Conservation (phyloP, 64 coral and sea anemone species). For the Montipora sp. region DNA sequence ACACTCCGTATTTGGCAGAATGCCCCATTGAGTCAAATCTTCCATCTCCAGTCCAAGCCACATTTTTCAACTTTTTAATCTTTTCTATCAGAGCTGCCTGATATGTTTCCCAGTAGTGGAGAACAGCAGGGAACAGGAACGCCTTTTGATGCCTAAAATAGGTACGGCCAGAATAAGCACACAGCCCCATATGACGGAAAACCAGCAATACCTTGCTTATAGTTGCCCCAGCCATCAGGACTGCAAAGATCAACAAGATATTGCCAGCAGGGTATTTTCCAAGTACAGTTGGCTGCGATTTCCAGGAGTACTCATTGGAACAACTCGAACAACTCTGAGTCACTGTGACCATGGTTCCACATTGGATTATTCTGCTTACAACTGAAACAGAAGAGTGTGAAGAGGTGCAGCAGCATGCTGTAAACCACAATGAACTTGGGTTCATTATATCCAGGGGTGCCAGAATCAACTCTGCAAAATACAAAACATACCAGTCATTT, state of each 20-base stretch:
- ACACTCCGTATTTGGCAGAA: conserved; percentile 20
- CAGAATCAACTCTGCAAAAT: conserved; percentile 49
- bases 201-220: conserved; percentile 47
- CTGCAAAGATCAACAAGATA: conserved; percentile 43
- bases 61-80: conserved; percentile 32
- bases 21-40: conserved; percentile 64
- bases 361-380: conserved; percentile 36
- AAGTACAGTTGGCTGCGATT: conserved; percentile 32
- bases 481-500: not conserved
- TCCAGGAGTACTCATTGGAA: not conserved
- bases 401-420: conserved; percentile 26
- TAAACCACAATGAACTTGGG: conserved; percentile 62
- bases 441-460: conserved; percentile 30
- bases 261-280: conserved; percentile 40
- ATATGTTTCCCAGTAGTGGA: conserved; percentile 26
- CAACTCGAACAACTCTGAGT: conserved; percentile 9
- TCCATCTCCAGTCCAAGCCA: conserved; percentile 53
- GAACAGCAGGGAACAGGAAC: conserved; percentile 33
- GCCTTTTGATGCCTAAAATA: conserved; percentile 39
- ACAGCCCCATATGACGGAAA: conserved; percentile 33
- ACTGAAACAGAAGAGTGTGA: conserved; percentile 61
- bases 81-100: not conserved
- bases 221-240: conserved; percentile 49
- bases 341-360: conserved; percentile 61
- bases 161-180: not conserved